Evolutionary conservation across 2,797 vertebrate genomes (phyloP), one percentile per base, ranked within the genome.

Genomic region (Halcyon leucocephala): DNA sequence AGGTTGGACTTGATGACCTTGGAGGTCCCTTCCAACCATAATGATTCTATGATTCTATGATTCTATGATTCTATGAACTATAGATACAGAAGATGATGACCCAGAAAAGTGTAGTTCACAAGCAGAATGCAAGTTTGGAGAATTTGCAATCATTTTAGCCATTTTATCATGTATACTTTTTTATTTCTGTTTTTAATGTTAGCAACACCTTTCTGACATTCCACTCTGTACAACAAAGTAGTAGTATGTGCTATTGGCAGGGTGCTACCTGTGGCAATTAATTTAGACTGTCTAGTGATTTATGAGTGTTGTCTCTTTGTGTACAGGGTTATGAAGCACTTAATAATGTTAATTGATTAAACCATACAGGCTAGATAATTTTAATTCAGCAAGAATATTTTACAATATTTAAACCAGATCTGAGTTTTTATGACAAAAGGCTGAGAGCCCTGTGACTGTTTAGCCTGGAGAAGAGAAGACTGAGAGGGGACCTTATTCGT

Each of bases 291-390:
- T 66, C 60, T 92, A 67, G 52, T 87, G 78, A 96, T 95, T 89
- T 93, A 93, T 92, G 52, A 93, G 21, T 71, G 25, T 81, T 85
- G 74, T 67, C 49, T 89, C 18, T 86, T 74, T 85, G 71, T 89
- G n/a, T 66, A 82, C 17, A 78, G 67, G 61, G 31, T 80, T 87
- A 87, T 18, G 42, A 91, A 57, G 26, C 42, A 82, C 69, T 93
- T 91, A 89, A 92, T 92, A 69, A 71, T 89, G 33, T 67, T 70
- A 92, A 87, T 14, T 85, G 48, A 80, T 92, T 80, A 94, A 91
- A 80, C 80, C 5, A 93, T 73, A 67, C 18, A 52, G 11, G 22
- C 7, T 62, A 57, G 10, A 67, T 82, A 60, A 48, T 61, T 86
- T 73, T 67, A 90, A 89, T 80, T 89, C 48, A 80, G 6, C 9